Percentiles rank a stretch among this genome's conserved stretches.
These are phyloP conservation scores for Atherinomorus stipes DNA, from an alignment of 2,113 vertebrate species.

Conservation along the genomic window DNA sequence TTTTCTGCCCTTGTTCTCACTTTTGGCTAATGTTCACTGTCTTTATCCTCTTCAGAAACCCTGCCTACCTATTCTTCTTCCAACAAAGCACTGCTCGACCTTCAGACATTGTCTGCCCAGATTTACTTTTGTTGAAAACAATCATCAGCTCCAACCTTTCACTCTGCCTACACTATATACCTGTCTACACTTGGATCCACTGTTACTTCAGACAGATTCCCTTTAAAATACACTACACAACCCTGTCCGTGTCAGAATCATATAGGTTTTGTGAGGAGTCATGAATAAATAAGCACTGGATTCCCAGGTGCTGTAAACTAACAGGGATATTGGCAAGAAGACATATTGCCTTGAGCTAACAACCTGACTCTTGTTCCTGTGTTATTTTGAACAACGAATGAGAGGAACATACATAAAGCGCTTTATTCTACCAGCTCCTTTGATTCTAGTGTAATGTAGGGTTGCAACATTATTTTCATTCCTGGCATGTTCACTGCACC, in stretches of 20 bases:
- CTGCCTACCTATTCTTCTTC: too few relatives aligned
- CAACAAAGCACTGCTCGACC: too few relatives aligned
- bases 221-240: neutral
- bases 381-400: slow-evolving; percentile 11
- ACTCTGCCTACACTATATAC: too few relatives aligned
- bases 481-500: slow-evolving; percentile 24
- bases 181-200: too few relatives aligned
- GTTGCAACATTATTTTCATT: slow-evolving; percentile 20
- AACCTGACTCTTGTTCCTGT: neutral
- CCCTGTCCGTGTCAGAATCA: slow-evolving; percentile 3
- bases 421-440: slow-evolving; percentile 20
- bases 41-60: too few relatives aligned
- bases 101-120: too few relatives aligned
- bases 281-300: slow-evolving; percentile 23
- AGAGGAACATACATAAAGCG: neutral
- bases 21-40: too few relatives aligned
- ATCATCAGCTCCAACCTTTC: too few relatives aligned
- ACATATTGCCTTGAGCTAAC: slow-evolving; percentile 5
- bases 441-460: slow-evolving; percentile 23
- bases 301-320: neutral
- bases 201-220: neutral
- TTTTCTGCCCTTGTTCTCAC: too few relatives aligned
- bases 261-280: slow-evolving; percentile 7
- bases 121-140: too few relatives aligned
- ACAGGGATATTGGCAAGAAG: slow-evolving; percentile 13